phyloP scores from a whole-genome alignment of 2,113 vertebrate genomes.

The Scortum barcoo region DNA sequence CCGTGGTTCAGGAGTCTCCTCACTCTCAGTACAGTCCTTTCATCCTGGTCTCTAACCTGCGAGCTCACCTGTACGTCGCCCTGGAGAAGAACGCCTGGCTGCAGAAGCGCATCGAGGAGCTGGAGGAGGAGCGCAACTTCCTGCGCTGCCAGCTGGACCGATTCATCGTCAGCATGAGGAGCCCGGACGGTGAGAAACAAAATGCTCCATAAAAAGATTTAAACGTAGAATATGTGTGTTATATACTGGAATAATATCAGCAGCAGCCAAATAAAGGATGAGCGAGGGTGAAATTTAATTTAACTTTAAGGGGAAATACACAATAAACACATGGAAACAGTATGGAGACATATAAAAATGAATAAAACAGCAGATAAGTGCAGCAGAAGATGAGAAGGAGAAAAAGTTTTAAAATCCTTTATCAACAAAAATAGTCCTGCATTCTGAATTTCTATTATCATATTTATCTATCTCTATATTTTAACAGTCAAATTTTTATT shows the following conservation, averaged over 20 bases:
- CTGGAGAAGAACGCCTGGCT: conserved; percentile 92
- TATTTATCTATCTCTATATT: no score
- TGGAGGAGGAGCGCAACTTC: conserved; percentile 93
- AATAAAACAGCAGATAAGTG: no score
- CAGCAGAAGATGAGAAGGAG: no score
- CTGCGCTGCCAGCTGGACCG: conserved; percentile 90
- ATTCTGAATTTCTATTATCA: no score
- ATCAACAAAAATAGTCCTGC: no score
- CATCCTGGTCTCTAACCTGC: conserved; percentile 87
- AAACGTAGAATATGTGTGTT: background rate
- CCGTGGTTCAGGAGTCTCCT: conserved; percentile 61
- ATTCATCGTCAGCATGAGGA: conserved; percentile 87
- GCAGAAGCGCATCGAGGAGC: conserved; percentile 91
- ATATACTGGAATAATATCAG: background rate
- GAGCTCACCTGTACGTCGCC: conserved; percentile 90
- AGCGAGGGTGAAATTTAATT: background rate
- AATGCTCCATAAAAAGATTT: background rate
- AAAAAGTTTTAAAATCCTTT: no score
- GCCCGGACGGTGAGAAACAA: conserved; percentile 73
- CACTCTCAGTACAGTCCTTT: conserved; percentile 81
- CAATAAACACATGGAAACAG: background rate
- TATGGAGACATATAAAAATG: no score
- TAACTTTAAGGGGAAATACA: background rate
- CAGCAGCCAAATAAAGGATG: background rate
- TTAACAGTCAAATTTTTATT: background rate